A percentile compares a stretch with the other conserved stretches of the same genome.
phyloP scores from a whole-genome alignment of 2,797 vertebrate species.

The Linurgus olivaceus region DNA sequence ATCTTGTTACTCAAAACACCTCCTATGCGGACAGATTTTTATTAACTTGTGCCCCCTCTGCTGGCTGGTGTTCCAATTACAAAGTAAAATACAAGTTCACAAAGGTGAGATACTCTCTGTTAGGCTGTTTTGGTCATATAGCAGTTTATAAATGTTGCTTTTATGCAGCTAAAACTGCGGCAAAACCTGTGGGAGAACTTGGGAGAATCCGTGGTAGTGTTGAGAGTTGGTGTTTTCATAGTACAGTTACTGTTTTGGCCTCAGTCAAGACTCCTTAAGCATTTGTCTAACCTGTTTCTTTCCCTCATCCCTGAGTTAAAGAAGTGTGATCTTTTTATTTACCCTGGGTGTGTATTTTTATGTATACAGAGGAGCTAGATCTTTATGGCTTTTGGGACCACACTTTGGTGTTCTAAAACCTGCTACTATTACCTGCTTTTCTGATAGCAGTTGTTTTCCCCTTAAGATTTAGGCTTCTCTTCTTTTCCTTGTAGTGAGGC shows the following conservation, averaged over 20 bases:
- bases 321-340: not conserved
- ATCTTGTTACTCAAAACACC: not conserved
- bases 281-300: not conserved
- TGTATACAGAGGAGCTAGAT: not conserved
- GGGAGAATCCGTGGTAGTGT: not conserved
- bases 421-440: not conserved
- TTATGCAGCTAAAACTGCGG: not conserved
- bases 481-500: not conserved
- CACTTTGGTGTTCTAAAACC: not conserved
- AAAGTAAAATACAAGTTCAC: not conserved
- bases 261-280: not conserved
- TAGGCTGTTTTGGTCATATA: not conserved
- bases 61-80: slow-evolving; percentile 55
- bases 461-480: not conserved
- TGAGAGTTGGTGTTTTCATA: not conserved
- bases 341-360: not conserved
- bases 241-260: not conserved
- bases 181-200: fast-evolving
- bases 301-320: not conserved
- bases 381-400: not conserved
- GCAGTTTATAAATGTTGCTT: not conserved
- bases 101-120: not conserved
- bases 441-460: not conserved
- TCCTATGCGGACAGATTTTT: not conserved
- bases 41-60: slow-evolving; percentile 69